These are phyloP conservation scores for Dynastes grantii DNA, from an alignment of 2,888 invertebrate species.

Conservation along the genomic window DNA sequence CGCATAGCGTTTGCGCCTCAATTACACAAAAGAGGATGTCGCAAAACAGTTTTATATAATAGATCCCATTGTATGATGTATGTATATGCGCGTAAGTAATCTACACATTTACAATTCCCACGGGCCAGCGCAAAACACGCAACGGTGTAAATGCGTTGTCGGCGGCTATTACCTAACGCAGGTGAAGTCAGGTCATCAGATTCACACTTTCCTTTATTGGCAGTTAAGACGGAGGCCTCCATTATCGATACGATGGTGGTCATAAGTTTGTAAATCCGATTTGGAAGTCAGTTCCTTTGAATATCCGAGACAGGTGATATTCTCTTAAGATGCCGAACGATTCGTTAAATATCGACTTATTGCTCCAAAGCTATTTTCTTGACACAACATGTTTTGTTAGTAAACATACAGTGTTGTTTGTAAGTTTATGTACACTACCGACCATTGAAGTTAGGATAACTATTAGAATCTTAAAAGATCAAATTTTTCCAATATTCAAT, in stretches of 20 bases:
- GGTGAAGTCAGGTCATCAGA: slow-evolving; percentile 28
- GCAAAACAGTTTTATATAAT: slow-evolving; percentile 23
- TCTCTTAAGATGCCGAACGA: slow-evolving; percentile 12
- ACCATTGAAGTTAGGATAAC: too few relatives aligned
- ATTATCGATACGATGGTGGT: background rate
- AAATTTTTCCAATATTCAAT: too few relatives aligned
- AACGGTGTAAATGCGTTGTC: slow-evolving; percentile 3
- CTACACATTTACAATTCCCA: slow-evolving; percentile 33
- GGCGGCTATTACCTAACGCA: slow-evolving; percentile 15
- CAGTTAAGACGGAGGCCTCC: slow-evolving; percentile 14
- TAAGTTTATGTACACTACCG: too few relatives aligned
- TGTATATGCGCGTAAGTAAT: slow-evolving; percentile 27
- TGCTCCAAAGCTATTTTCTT: background rate
- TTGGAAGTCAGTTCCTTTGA: slow-evolving; percentile 11
- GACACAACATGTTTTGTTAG: too few relatives aligned
- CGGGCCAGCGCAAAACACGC: slow-evolving; percentile 22
- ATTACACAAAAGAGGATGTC: slow-evolving; percentile 22
- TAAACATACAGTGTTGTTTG: too few relatives aligned
- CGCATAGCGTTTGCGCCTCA: slow-evolving; percentile 1
- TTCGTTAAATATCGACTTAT: slow-evolving; percentile 37
- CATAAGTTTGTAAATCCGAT: slow-evolving; percentile 31
- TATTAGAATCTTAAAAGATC: too few relatives aligned
- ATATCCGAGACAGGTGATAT: slow-evolving; percentile 1
- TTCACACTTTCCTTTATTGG: slow-evolving; percentile 43
- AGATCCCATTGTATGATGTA: slow-evolving; percentile 33